Evolutionary conservation across 2,888 invertebrate species (phyloP), one percentile per base, ranked within the genome.

Genomic region (Yponomeuta malinellus): DNA sequence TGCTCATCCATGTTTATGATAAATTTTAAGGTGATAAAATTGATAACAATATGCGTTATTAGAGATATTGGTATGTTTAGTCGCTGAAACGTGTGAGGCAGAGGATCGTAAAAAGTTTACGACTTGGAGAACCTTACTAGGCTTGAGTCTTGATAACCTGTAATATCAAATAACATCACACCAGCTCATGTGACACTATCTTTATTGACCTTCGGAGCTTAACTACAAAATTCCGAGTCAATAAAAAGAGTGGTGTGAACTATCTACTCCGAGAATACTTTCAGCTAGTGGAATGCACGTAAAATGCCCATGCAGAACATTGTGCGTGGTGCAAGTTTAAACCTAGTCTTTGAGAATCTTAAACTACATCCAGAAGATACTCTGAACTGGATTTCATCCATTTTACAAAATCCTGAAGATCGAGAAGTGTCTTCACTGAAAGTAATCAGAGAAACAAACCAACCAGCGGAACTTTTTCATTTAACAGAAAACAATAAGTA

Each of bases 151-250:
- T 12, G 52, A 59, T 59, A 59, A 59, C 52, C 52, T 59, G 6
- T 59, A 59, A 59, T 59, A 59, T 59, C 52, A 15, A 59, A 59
- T 59, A 59, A 59, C 52, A 59, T 59, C 52, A 59, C 52, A 59
- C 52, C 52, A 59, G 52, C 52, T 59, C 52, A 15, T 59, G 52
- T 59, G 52, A 59, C 52, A 59, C 52, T 59, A 12, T 59, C 52
- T 59, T 59, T 52, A 52, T 52, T 10, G 33, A 33, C 33, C 33
- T 33, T 33, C 33, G 33, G 2, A 33, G 33, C 5, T 5, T 59
- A 59, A 59, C 52, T 59, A 59, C 12, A 15, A 59, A 59, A 59
- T 15, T 59, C 52, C 52, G 52, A 15, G 52, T 59, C 52, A 59
- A 59, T 59, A 59, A 59, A 59, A 59, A 8, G 52, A 9, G 43